These are phyloP conservation scores for Cyanoliseus patagonus DNA, from an alignment of 2,113 vertebrate genomes.

Conservation along the genomic window DNA sequence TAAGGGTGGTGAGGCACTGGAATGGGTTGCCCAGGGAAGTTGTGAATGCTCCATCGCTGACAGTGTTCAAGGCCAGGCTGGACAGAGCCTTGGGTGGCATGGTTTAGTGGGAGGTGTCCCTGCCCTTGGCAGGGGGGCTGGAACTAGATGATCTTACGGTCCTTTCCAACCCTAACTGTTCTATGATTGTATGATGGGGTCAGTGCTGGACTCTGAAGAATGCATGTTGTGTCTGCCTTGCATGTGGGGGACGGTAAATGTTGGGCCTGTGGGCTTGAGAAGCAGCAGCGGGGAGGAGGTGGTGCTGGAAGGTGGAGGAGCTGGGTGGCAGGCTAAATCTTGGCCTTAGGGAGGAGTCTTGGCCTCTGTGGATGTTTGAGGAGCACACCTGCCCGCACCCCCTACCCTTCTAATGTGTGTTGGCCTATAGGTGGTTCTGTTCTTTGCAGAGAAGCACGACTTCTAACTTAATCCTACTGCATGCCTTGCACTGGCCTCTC, in stretches of 20 bases:
- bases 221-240: not conserved
- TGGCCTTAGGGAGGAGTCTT: not conserved
- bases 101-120: too few species aligned
- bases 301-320: not conserved
- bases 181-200: not conserved
- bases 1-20: too few species aligned
- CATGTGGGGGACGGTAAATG: rapidly evolving
- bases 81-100: too few species aligned
- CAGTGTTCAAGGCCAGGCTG: too few species aligned
- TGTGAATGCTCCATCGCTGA: too few species aligned
- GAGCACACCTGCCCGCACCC: rapidly evolving
- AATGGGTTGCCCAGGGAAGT: too few species aligned
- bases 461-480: not conserved
- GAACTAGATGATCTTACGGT: too few species aligned
- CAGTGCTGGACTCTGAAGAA: not conserved
- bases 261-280: not conserved
- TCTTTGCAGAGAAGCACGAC: not conserved
- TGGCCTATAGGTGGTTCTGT: not conserved
- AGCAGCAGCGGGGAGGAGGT: not conserved
- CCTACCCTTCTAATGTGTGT: not conserved
- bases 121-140: too few species aligned
- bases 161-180: too few species aligned
- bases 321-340: not conserved
- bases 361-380: not conserved
- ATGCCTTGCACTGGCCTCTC: not conserved